A percentile compares a stretch with the other conserved stretches of the same genome.
These are phyloP conservation scores for Thalassaphorura encarpata DNA, from an alignment of 1,140 invertebrate species.

Conservation along the genomic window DNA sequence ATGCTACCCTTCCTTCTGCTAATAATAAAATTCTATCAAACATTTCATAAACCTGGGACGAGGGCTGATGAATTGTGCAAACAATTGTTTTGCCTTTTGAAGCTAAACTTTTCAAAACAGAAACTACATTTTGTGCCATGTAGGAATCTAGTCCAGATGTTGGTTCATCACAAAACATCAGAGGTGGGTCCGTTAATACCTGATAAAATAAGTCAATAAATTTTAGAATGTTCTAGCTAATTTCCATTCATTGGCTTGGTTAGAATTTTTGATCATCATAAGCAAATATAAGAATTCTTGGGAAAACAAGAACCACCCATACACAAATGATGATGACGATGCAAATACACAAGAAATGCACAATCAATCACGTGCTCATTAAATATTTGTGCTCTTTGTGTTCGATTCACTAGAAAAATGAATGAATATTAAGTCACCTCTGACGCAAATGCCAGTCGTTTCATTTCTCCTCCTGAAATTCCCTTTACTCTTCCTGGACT, in stretches of 20 bases:
- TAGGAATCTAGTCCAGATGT: constrained; percentile 80
- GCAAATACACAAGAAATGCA: not conserved
- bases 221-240: too few relatives aligned
- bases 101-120: constrained; percentile 63
- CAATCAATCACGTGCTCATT: not conserved
- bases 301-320: too few relatives aligned
- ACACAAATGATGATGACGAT: too few relatives aligned
- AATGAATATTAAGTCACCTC: constrained; percentile 77
- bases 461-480: constrained; percentile 92
- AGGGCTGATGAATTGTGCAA: constrained; percentile 36
- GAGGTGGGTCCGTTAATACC: constrained; percentile 80
- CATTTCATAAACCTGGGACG: constrained; percentile 77
- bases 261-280: too few relatives aligned
- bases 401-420: constrained; percentile 74
- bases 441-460: constrained; percentile 44
- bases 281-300: too few relatives aligned
- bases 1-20: constrained; percentile 85
- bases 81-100: constrained; percentile 40
- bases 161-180: constrained; percentile 96
- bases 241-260: too few relatives aligned
- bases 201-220: not conserved
- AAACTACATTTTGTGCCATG: constrained; percentile 80
- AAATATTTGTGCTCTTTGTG: not conserved
- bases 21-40: constrained; percentile 84
- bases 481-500: constrained; percentile 74